Evolutionary conservation across 2,888 invertebrate species (phyloP).

Genomic region (Hyles lineata): DNA sequence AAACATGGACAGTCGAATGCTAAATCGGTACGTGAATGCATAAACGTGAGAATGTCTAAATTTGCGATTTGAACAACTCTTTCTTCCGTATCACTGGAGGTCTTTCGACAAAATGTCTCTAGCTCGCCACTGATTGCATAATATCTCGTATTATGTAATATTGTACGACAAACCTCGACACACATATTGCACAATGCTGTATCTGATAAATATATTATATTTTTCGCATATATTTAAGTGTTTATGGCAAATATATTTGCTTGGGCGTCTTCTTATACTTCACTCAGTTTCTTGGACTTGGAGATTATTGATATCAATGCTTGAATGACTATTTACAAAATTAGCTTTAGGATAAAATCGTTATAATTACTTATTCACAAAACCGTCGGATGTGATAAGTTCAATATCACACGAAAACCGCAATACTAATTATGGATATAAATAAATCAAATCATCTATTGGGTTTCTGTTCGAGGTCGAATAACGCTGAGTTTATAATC

Average conservation of each 20-base stretch:
- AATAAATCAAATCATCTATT: too few relatives aligned
- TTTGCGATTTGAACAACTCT: not conserved
- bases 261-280: not conserved
- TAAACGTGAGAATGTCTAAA: constrained; percentile 17
- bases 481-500: too few relatives aligned
- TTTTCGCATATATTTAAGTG: not conserved
- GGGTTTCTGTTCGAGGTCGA: too few relatives aligned
- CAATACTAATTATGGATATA: too few relatives aligned
- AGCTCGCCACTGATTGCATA: constrained; percentile 4
- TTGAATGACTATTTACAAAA: too few relatives aligned
- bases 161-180: constrained; percentile 27
- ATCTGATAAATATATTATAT: constrained; percentile 7
- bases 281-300: too few relatives aligned
- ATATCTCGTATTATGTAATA: constrained; percentile 17
- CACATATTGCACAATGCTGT: constrained; percentile 10
- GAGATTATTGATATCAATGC: too few relatives aligned
- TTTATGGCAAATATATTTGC: not conserved
- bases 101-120: constrained; percentile 14
- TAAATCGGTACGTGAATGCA: not conserved
- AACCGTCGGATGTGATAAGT: too few relatives aligned
- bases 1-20: not conserved
- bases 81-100: constrained; percentile 20
- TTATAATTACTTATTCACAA: too few relatives aligned
- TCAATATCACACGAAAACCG: too few relatives aligned
- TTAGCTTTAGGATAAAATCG: too few relatives aligned